These are phyloP conservation scores for Salvelinus namaycush DNA, from an alignment of 2,113 vertebrate genomes.

Conservation along the genomic window DNA sequence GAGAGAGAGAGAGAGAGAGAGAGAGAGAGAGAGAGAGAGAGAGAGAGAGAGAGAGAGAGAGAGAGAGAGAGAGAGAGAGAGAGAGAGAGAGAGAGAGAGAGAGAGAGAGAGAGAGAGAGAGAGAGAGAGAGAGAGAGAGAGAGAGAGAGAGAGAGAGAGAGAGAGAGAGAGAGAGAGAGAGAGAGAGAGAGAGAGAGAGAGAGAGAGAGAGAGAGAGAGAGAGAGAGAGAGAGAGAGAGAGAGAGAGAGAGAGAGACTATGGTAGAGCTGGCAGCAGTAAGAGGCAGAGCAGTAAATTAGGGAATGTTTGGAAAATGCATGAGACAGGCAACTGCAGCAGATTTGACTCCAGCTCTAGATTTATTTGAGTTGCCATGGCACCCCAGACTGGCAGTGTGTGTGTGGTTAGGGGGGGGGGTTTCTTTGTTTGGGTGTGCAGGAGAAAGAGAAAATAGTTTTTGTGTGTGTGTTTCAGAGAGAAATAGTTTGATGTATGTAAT, in stretches of 20 bases:
- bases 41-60: too few relatives aligned
- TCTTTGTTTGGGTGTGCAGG: not conserved
- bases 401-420: not conserved
- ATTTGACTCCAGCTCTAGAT: not conserved
- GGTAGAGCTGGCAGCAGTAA: not conserved
- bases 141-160: too few relatives aligned
- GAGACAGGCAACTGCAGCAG: not conserved
- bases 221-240: not conserved
- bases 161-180: too few relatives aligned
- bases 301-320: not conserved
- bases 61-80: too few relatives aligned
- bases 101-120: too few relatives aligned
- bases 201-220: not conserved
- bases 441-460: not conserved
- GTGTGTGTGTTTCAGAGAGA: not conserved
- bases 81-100: not conserved
- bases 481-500: not conserved
- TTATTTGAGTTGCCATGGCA: constrained; percentile 19
- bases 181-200: too few relatives aligned
- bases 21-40: too few relatives aligned
- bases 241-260: not conserved
- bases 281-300: not conserved
- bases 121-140: too few relatives aligned
- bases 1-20: too few relatives aligned
- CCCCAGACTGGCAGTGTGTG: not conserved